Conservation (phyloP, 1,140 invertebrate genomes). For the Camponotus vicinus region DNA sequence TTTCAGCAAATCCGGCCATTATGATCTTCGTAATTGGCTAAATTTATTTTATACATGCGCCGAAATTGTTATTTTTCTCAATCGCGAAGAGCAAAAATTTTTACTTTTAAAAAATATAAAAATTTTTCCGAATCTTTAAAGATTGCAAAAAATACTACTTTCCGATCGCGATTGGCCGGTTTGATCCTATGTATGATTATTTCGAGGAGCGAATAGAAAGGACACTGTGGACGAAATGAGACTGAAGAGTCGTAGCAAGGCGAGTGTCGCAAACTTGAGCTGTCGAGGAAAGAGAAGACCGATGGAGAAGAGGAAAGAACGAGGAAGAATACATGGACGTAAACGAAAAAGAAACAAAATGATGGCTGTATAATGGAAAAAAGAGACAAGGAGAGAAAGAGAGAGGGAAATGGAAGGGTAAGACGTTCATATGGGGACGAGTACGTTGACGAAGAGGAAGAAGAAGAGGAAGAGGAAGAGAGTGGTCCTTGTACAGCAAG, state of each 20-base stretch:
- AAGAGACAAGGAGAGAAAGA: background rate
- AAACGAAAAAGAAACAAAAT: slow-evolving; percentile 5
- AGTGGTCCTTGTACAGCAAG: slow-evolving; percentile 84
- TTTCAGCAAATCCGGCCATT: background rate
- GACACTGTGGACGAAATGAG: slow-evolving; percentile 13
- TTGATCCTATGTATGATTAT: slow-evolving; percentile 56
- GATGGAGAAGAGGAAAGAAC: slow-evolving; percentile 24
- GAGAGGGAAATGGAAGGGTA: slow-evolving; percentile 22
- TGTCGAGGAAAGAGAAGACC: slow-evolving; percentile 67
- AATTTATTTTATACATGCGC: background rate
- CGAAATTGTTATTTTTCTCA: background rate
- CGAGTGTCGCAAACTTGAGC: slow-evolving; percentile 58
- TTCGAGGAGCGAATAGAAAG: slow-evolving; percentile 46
- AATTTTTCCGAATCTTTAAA: slow-evolving; percentile 17
- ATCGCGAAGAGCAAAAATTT: background rate
- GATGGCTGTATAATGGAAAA: background rate
- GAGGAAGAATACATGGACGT: slow-evolving; percentile 20
- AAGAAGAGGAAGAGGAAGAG: slow-evolving; percentile 76
- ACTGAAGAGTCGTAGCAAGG: slow-evolving; percentile 60
- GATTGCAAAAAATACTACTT: slow-evolving; percentile 13
- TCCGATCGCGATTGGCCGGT: slow-evolving; percentile 66
- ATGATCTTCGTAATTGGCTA: background rate
- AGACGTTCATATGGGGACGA: slow-evolving; percentile 61
- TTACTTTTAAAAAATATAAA: background rate
- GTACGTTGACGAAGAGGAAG: slow-evolving; percentile 67